phyloP scores from a whole-genome alignment of 2,797 vertebrate species.

The Myotis daubentonii region DNA sequence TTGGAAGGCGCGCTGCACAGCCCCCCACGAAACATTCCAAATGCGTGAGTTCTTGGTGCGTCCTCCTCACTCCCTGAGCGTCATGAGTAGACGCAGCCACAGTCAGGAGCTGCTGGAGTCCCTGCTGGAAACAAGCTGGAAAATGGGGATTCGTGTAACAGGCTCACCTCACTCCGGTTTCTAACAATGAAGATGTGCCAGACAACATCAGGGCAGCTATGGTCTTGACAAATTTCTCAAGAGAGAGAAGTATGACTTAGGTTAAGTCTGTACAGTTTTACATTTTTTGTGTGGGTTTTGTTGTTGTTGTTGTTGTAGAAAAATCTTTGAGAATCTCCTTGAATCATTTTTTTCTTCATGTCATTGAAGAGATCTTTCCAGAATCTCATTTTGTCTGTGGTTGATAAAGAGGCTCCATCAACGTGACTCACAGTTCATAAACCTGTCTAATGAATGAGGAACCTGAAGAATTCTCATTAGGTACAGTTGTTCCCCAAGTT shows the following conservation, averaged over 20 bases:
- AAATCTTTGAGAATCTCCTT: constrained; percentile 46
- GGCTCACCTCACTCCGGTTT: constrained; percentile 18
- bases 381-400: constrained; percentile 25
- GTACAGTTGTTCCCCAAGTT: not conserved
- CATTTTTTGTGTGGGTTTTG: not conserved
- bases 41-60: not conserved
- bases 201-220: not conserved
- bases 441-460: constrained; percentile 64
- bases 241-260: not conserved
- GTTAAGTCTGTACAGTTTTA: not conserved
- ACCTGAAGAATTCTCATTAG: constrained; percentile 43
- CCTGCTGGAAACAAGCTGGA: constrained; percentile 24
- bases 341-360: not conserved
- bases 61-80: constrained; percentile 9
- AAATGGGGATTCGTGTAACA: not conserved
- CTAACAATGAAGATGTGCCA: not conserved
- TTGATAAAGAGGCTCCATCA: not conserved
- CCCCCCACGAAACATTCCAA: not conserved
- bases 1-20: not conserved
- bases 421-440: constrained; percentile 28
- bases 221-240: constrained; percentile 27
- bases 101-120: not conserved
- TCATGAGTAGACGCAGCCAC: not conserved
- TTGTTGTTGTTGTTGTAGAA: not conserved
- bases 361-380: constrained; percentile 26